Evolutionary conservation across 1,140 invertebrate species (phyloP).

Genomic region (Musca vetustissima): DNA sequence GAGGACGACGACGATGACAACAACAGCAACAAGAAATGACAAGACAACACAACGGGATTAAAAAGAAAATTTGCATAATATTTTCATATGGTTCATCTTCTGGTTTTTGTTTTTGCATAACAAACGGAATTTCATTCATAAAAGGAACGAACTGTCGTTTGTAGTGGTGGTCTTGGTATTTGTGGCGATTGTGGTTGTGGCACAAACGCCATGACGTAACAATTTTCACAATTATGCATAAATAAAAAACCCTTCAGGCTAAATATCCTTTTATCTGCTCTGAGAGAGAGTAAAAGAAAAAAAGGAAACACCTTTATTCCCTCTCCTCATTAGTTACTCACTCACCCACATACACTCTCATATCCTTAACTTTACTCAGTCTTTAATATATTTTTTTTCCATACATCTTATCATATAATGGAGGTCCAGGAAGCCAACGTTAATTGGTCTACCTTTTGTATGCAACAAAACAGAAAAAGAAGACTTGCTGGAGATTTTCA

Average conservation of each 20-base stretch:
- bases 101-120: no score
- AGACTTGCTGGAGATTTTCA: no score
- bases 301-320: no score
- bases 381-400: background rate
- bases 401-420: no score
- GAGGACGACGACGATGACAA: no score
- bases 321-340: background rate
- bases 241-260: conserved; percentile 14
- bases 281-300: no score
- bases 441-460: background rate
- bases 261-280: background rate
- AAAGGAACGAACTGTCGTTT: no score
- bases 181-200: no score
- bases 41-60: background rate
- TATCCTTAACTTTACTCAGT: background rate
- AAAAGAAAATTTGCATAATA: conserved; percentile 48
- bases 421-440: no score
- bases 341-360: background rate
- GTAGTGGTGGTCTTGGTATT: no score
- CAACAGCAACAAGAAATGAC: no score
- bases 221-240: conserved; percentile 12
- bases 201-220: background rate
- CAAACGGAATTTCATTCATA: no score
- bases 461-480: background rate
- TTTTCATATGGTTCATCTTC: conserved; percentile 50